Percentiles rank a stretch among this genome's conserved stretches.
Conservation (phyloP, 2,797 vertebrate species). For the Buceros bicornis region DNA sequence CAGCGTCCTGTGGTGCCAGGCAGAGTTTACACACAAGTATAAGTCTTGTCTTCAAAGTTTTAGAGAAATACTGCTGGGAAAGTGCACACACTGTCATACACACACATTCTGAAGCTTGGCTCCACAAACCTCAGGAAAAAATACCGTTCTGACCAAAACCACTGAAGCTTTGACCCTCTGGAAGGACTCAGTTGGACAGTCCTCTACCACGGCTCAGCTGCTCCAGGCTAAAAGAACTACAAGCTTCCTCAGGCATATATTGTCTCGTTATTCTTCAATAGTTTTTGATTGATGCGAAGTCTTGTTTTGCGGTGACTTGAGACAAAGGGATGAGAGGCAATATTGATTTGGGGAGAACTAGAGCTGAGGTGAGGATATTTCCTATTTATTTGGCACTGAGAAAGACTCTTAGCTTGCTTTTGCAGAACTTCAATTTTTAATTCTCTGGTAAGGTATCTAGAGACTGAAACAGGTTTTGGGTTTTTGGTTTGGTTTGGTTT, state of each 20-base stretch:
- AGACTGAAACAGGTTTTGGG: not conserved
- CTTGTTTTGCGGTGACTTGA: not conserved
- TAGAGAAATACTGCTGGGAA: not conserved
- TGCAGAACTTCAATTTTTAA: not conserved
- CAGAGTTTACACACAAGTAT: not conserved
- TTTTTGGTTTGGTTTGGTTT: no score
- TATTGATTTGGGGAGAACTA: not conserved
- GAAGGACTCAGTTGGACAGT: not conserved
- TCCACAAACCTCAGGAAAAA: not conserved
- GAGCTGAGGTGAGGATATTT: not conserved
- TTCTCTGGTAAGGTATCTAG: not conserved
- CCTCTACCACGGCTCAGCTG: not conserved
- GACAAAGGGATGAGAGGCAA: not conserved
- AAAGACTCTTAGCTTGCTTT: not conserved
- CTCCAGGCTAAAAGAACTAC: not conserved
- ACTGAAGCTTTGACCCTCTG: not conserved
- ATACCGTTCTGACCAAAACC: not conserved
- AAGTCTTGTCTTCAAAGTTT: not conserved
- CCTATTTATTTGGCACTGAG: not conserved
- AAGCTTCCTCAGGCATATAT: not conserved
- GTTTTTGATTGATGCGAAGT: not conserved
- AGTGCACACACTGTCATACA: not conserved
- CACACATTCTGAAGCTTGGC: not conserved
- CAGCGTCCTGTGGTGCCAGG: not conserved
- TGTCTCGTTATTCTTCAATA: not conserved